Evolutionary conservation across 2,888 invertebrate genomes (phyloP), one percentile per base, ranked within the genome.

Genomic region (Hirtodrosophila confusa): DNA sequence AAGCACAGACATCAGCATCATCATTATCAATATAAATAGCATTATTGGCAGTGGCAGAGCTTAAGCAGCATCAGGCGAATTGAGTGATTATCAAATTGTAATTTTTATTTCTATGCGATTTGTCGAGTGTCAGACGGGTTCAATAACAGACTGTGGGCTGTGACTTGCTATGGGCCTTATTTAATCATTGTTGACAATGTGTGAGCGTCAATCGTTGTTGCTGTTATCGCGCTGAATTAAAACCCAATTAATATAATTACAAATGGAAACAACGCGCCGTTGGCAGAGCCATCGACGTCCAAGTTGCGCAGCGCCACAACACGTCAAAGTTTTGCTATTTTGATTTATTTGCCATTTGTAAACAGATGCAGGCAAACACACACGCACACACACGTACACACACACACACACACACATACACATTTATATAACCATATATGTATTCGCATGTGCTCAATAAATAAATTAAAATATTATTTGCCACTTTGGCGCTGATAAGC

Each of bases 221-320:
- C 10, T 41, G 23, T 23, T 85, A 85, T 85, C 85, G 78, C 77
- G 56, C 62, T 86, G 90, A 89, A 90, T 90, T 90, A 90, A 90
- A 90, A 79, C 83, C 80, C 90, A 90, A 90, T 90, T 90, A 90
- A 90, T 90, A 90, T 88, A 90, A 90, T 88, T 88, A 89, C 90
- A 89, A 90, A 90, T 90, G 84, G 78, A 86, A 88, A 87, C 75
- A 83, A 83, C 87, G 88, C 86, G 83, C 70, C 70, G 75, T 36
- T 75, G 64, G 33, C 60, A 41, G 58, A 48, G 35, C 23, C 73
- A 47, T 43, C 40, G 36, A 60, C 60, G 61, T 71, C 17, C 1
- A 17, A 17, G 17, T 17, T 17, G 17, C 17, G 17, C 17, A 17
- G 17, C 17, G 17, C 17, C 17, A 17, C 17, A 17, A 2, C 17